A percentile compares a stretch with the other conserved stretches of the same genome.
Conservation (phyloP, 1,140 invertebrate genomes). For the Bombus superbus region DNA sequence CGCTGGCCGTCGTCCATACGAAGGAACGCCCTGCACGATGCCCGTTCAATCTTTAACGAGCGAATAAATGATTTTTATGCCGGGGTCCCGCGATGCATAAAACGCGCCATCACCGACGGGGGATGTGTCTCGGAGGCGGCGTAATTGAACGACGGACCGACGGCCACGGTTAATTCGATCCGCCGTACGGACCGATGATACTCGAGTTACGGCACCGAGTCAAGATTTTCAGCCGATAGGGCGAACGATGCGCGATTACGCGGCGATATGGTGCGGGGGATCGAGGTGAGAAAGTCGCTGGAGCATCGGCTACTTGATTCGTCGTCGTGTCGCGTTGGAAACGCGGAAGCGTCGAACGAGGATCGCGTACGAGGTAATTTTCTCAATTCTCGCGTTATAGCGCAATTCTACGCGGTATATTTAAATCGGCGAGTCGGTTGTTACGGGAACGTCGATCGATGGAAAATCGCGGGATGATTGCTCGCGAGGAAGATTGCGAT, state of each 20-base stretch:
- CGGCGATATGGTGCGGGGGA: background rate
- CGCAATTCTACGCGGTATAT: too few relatives aligned
- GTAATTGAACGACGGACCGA: slow-evolving; percentile 38
- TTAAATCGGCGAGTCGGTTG: too few relatives aligned
- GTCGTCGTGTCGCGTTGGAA: background rate
- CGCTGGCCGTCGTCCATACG: background rate
- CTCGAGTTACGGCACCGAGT: background rate
- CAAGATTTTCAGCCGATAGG: background rate
- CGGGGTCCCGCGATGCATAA: slow-evolving; percentile 3
- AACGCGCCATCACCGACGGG: background rate
- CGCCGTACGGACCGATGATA: background rate
- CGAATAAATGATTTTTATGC: slow-evolving; percentile 48
- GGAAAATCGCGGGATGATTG: too few relatives aligned
- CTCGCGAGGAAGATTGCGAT: too few relatives aligned
- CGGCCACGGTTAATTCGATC: background rate
- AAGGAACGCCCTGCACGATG: background rate
- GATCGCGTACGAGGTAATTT: too few relatives aligned
- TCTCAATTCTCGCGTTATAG: too few relatives aligned
- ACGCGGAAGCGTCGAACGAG: too few relatives aligned
- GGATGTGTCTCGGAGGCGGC: background rate
- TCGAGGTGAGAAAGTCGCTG: background rate
- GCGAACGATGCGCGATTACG: background rate
- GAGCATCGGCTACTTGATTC: too few relatives aligned
- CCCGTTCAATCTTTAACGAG: slow-evolving; percentile 43
- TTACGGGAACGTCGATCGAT: too few relatives aligned